Evolutionary conservation across 2,797 vertebrate genomes (phyloP).

Genomic region (Parauchenoglanis punctatus): DNA sequence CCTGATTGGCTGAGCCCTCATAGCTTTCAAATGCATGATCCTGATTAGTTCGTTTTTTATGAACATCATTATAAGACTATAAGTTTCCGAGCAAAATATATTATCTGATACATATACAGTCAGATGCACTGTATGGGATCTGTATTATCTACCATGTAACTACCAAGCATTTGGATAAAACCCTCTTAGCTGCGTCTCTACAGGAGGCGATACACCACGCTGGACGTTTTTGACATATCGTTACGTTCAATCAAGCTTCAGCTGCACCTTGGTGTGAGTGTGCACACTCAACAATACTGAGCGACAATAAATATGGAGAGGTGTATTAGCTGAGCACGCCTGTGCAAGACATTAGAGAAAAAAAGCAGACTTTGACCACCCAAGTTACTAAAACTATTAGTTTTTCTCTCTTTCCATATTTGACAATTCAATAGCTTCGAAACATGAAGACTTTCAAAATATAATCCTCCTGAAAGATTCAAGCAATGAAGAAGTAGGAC

Average conservation of each 20-base stretch:
- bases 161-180: not conserved
- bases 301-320: not conserved
- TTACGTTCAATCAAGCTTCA: not conserved
- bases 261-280: not conserved
- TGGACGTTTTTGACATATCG: not conserved
- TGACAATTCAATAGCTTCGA: not conserved
- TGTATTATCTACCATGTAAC: not conserved
- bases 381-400: not conserved
- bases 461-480: constrained; percentile 66
- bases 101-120: not conserved
- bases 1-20: too few species aligned
- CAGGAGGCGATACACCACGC: not conserved
- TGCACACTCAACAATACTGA: constrained; percentile 1
- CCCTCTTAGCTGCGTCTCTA: not conserved
- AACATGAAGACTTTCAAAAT: not conserved
- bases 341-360: not conserved
- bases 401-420: not conserved
- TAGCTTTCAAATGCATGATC: too few species aligned
- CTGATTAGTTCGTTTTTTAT: too few species aligned
- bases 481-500: constrained; percentile 70
- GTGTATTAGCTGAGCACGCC: not conserved
- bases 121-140: not conserved
- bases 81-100: not conserved
- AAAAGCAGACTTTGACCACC: not conserved
- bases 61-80: not conserved